These are phyloP conservation scores for Pseudorhombus dupliciocellatus DNA, from an alignment of 2,113 vertebrate genomes.

Conservation along the genomic window DNA sequence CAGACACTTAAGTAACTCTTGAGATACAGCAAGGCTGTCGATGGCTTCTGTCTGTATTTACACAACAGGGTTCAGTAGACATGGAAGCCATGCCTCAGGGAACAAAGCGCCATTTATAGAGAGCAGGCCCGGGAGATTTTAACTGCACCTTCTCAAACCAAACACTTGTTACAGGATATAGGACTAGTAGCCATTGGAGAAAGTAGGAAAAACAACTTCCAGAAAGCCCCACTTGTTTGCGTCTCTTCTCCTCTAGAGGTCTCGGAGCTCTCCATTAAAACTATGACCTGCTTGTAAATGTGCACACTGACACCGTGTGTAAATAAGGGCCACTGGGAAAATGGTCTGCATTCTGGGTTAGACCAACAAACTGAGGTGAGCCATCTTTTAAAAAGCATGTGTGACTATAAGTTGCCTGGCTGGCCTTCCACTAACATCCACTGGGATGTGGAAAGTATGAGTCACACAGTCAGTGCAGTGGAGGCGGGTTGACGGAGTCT, in stretches of 20 bases:
- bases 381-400: slow-evolving; percentile 57
- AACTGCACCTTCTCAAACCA: slow-evolving; percentile 61
- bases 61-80: slow-evolving; percentile 60
- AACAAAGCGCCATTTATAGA: slow-evolving; percentile 61
- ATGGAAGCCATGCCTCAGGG: slow-evolving; percentile 43
- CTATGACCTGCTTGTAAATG: slow-evolving; percentile 55
- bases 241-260: slow-evolving; percentile 43
- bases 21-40: slow-evolving; percentile 8
- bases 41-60: slow-evolving; percentile 64
- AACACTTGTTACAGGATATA: slow-evolving; percentile 66
- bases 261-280: slow-evolving; percentile 47
- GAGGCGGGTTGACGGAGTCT: slow-evolving; percentile 65
- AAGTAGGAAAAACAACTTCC: slow-evolving; percentile 48
- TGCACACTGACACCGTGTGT: slow-evolving; percentile 62
- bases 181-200: slow-evolving; percentile 32
- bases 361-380: slow-evolving; percentile 36
- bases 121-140: slow-evolving; percentile 46
- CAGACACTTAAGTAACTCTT: slow-evolving; percentile 21
- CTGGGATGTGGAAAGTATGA: slow-evolving; percentile 77
- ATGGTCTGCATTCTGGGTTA: slow-evolving; percentile 40
- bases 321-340: slow-evolving; percentile 53
- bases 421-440: slow-evolving; percentile 65
- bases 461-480: slow-evolving; percentile 64
- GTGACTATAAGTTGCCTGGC: slow-evolving; percentile 50
- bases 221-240: slow-evolving; percentile 58